Conservation (phyloP, 2,113 vertebrate species). For the Cyanistes caeruleus region DNA sequence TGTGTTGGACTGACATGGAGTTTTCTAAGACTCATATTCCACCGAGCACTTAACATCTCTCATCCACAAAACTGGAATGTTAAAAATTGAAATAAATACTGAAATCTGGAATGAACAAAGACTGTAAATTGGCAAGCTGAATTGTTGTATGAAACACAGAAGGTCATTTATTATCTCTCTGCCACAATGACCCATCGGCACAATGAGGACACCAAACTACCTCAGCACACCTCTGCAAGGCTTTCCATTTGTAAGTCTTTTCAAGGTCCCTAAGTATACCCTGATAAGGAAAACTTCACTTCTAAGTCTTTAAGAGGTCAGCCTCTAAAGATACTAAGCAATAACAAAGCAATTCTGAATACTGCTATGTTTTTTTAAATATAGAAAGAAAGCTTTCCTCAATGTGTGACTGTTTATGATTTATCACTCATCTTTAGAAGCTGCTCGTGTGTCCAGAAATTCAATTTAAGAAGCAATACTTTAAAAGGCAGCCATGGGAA, state of each 20-base stretch:
- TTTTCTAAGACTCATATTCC: background rate
- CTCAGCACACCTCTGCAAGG: background rate
- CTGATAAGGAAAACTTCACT: background rate
- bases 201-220: background rate
- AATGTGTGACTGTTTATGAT: background rate
- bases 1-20: background rate
- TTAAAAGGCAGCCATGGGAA: background rate
- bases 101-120: background rate
- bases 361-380: background rate
- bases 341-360: background rate
- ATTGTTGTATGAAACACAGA: background rate
- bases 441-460: background rate
- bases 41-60: background rate
- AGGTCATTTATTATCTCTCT: background rate
- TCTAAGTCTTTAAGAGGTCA: background rate
- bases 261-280: background rate
- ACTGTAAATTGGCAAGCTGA: background rate
- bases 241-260: background rate
- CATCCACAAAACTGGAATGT: background rate
- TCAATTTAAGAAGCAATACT: constrained; percentile 3
- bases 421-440: constrained; percentile 20
- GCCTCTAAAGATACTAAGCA: background rate
- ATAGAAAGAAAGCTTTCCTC: background rate
- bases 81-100: background rate
- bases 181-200: background rate